Conservation (phyloP, 2,113 vertebrate genomes). For the Carassius auratus region DNA sequence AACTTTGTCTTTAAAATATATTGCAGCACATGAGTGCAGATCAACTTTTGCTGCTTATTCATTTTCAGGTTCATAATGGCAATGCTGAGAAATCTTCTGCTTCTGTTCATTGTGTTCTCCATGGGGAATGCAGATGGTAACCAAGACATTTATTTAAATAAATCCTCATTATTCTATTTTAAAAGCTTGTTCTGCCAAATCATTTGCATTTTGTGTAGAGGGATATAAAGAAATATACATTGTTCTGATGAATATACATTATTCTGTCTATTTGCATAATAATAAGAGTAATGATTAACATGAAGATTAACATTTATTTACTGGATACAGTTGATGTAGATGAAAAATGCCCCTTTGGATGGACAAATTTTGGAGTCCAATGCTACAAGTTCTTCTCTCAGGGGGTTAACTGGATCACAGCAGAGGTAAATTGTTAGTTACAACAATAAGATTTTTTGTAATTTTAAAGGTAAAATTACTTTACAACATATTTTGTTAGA, state of each 20-base stretch:
- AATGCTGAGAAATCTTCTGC: not conserved
- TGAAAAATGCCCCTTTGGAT: not conserved
- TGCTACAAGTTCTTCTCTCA: not conserved
- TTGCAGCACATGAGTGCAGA: not conserved
- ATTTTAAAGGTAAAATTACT: not conserved
- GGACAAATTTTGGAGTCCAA: not conserved
- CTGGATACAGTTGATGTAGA: not conserved
- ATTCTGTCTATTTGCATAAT: not conserved
- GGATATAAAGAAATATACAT: too few species aligned
- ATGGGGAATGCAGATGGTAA: not conserved
- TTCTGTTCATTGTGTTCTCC: not conserved
- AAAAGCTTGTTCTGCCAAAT: too few species aligned
- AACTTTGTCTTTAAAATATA: too few species aligned
- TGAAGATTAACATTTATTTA: not conserved
- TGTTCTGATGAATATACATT: not conserved
- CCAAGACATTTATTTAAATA: not conserved
- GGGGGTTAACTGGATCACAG: not conserved
- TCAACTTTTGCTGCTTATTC: not conserved
- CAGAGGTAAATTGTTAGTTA: not conserved
- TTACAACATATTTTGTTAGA: not conserved
- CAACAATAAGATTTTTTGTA: not conserved
- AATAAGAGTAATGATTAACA: too few species aligned
- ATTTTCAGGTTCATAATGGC: not conserved
- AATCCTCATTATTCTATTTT: not conserved
- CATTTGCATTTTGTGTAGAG: too few species aligned